These are phyloP conservation scores for Paragorgia papillata DNA, from an alignment of 92 coral and sea anemone species.

Conservation along the genomic window DNA sequence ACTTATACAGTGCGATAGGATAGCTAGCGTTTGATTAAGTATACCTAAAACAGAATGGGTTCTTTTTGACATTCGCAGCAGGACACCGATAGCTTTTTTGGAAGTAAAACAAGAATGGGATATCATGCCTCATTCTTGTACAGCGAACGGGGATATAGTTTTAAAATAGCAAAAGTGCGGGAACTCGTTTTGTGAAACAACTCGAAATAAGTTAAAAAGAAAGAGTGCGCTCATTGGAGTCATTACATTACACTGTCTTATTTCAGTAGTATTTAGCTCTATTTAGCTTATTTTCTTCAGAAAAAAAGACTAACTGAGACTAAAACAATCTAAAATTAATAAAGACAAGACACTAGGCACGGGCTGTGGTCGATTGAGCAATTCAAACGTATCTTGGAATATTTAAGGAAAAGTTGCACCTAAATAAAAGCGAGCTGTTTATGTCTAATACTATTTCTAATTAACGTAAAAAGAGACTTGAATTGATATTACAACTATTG, in stretches of 20 bases:
- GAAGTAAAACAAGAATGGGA: background rate
- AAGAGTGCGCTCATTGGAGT: too few relatives aligned
- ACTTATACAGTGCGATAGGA: background rate
- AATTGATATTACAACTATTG: constrained; percentile 48
- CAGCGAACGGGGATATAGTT: too few relatives aligned
- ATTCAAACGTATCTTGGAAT: background rate
- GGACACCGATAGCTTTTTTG: background rate
- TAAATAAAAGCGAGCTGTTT: constrained; percentile 4
- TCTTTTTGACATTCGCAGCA: background rate
- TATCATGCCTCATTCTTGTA: background rate
- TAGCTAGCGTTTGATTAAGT: background rate
- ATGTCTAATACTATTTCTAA: constrained; percentile 6
- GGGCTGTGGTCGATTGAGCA: too few relatives aligned
- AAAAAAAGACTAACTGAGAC: background rate
- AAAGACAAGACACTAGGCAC: background rate
- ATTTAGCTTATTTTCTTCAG: too few relatives aligned
- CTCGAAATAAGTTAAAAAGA: too few relatives aligned
- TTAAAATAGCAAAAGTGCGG: too few relatives aligned
- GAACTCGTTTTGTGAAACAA: too few relatives aligned
- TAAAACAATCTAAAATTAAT: constrained; percentile 19
- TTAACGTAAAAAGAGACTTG: constrained; percentile 41
- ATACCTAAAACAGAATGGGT: background rate
- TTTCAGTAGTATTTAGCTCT: too few relatives aligned
- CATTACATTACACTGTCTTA: too few relatives aligned
- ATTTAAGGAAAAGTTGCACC: background rate